phyloP scores from a whole-genome alignment of 2,113 vertebrate species.

The Rhinogobius similis region DNA sequence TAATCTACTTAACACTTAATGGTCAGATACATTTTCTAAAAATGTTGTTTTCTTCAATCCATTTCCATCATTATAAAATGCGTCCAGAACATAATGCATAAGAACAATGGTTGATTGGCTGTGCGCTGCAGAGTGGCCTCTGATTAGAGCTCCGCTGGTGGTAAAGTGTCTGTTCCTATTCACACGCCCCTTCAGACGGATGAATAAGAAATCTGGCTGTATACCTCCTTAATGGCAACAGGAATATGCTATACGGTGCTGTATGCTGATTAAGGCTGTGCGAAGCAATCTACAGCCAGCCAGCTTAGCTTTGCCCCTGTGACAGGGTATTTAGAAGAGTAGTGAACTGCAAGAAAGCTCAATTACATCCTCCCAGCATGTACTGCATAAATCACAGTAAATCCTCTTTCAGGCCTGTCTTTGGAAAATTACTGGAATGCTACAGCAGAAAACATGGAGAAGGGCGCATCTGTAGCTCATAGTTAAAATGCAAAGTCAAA shows the following conservation, averaged over 20 bases:
- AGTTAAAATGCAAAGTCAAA: slow-evolving; percentile 48
- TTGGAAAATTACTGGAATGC: slow-evolving; percentile 66
- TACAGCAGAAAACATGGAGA: slow-evolving; percentile 49
- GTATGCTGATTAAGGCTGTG: slow-evolving; percentile 67
- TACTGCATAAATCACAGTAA: slow-evolving; percentile 69
- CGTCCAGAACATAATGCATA: slow-evolving; percentile 9
- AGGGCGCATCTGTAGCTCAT: slow-evolving; percentile 33
- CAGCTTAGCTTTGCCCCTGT: slow-evolving; percentile 70
- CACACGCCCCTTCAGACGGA: slow-evolving; percentile 21
- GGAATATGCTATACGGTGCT: slow-evolving; percentile 54
- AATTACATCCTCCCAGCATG: slow-evolving; percentile 71
- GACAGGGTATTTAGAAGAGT: slow-evolving; percentile 76
- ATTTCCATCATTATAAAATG: slow-evolving; percentile 1
- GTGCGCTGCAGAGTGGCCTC: slow-evolving; percentile 14
- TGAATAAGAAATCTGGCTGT: slow-evolving; percentile 41
- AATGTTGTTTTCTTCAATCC: not conserved
- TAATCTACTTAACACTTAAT: slow-evolving; percentile 1
- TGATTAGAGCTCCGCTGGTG: slow-evolving; percentile 44
- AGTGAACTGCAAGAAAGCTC: slow-evolving; percentile 72
- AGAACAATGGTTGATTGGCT: slow-evolving; percentile 12
- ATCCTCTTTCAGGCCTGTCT: slow-evolving; percentile 69
- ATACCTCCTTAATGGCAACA: slow-evolving; percentile 34
- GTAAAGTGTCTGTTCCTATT: slow-evolving; percentile 5
- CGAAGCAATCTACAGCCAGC: slow-evolving; percentile 63
- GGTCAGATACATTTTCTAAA: not conserved